Conservation (phyloP, 2,888 invertebrate genomes). For the Eupeodes luniger region DNA sequence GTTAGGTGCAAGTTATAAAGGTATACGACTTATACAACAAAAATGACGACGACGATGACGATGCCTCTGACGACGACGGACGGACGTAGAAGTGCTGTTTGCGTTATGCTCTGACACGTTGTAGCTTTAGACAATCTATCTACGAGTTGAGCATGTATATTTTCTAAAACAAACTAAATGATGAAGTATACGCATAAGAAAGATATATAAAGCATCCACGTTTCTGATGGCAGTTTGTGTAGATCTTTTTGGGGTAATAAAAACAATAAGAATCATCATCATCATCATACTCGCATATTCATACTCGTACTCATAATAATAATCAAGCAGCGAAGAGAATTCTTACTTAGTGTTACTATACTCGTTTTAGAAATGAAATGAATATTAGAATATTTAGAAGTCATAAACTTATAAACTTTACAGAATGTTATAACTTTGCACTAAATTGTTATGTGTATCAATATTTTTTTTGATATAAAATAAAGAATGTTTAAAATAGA, state of each 20-base stretch:
- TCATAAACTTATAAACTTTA: no score
- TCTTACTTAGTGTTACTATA: no score
- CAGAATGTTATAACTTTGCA: no score
- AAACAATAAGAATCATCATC: conserved; percentile 25
- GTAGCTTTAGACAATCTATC: conserved; percentile 10
- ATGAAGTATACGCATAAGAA: conserved; percentile 37
- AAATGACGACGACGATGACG: neutral
- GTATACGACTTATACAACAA: neutral
- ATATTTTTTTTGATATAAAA: no score
- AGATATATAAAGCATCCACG: neutral
- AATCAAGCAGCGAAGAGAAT: no score
- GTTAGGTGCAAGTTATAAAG: conserved; percentile 50
- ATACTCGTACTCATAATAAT: no score
- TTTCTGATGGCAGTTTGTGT: conserved; percentile 31
- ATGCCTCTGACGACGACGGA: neutral
- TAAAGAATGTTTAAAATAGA: no score
- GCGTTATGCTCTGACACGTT: conserved; percentile 66
- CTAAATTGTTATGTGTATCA: no score
- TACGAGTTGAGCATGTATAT: neutral
- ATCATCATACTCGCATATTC: conserved; percentile 5
- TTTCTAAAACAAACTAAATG: conserved; percentile 19
- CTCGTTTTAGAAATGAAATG: no score
- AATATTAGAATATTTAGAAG: no score
- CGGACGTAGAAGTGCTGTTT: conserved; percentile 33
- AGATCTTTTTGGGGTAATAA: conserved; percentile 19